phyloP scores from a whole-genome alignment of 2,797 vertebrate genomes.

The Selene dorsalis region DNA sequence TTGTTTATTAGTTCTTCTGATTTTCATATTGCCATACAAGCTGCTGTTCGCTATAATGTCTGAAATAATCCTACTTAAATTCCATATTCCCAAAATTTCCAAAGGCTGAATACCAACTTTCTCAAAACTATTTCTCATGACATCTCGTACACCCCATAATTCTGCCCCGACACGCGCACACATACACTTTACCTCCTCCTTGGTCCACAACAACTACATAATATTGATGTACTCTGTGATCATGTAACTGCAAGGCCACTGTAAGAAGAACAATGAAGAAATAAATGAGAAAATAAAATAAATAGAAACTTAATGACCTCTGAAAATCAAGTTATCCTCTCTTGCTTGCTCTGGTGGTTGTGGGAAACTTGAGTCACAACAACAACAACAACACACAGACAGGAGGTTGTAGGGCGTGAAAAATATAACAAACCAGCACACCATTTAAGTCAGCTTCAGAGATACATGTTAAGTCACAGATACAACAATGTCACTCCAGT shows the following conservation, averaged over 20 bases:
- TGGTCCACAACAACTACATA: neutral
- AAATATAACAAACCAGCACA: too few relatives aligned
- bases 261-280: conserved; percentile 41
- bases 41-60: conserved; percentile 22
- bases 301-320: conserved; percentile 58
- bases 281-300: conserved; percentile 50
- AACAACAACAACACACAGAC: neutral
- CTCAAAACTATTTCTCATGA: conserved; percentile 8
- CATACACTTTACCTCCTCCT: neutral
- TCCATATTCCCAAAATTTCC: neutral
- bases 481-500: neutral
- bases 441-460: neutral
- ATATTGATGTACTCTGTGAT: conserved; percentile 28
- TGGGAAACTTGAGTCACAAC: neutral
- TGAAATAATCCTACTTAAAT: conserved; percentile 1
- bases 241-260: conserved; percentile 36
- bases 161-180: neutral
- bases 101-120: conserved; percentile 18
- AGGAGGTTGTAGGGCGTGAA: neutral
- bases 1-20: conserved; percentile 18
- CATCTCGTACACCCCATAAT: neutral
- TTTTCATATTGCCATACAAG: conserved; percentile 15
- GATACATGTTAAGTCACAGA: too few relatives aligned
- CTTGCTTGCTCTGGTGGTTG: conserved; percentile 5
- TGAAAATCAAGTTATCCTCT: conserved; percentile 11